phyloP scores from a whole-genome alignment of 2,113 vertebrate species.

The Naja naja region DNA sequence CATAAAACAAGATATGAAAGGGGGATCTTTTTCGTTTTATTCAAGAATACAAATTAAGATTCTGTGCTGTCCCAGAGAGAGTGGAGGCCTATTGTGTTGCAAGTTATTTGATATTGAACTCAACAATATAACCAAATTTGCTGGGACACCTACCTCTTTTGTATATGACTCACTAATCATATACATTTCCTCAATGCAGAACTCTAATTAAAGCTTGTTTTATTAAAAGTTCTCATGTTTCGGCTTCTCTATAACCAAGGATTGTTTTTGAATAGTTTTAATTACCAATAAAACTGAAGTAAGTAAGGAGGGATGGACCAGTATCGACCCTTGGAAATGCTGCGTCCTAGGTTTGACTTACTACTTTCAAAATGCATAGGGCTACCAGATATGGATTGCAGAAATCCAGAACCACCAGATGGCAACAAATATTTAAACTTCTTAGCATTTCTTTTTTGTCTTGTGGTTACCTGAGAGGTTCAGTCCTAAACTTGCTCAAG shows the following conservation, averaged over 20 bases:
- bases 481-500: neutral
- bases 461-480: neutral
- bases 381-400: neutral
- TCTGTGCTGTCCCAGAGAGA: neutral
- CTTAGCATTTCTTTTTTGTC: neutral
- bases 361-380: neutral
- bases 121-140: neutral
- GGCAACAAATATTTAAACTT: neutral
- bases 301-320: accelerated
- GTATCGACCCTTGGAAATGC: neutral
- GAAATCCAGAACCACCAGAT: neutral
- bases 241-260: neutral
- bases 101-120: neutral
- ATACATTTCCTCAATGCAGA: neutral
- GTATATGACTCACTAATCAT: neutral
- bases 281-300: neutral
- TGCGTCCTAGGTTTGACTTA: accelerated
- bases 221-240: neutral
- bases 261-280: neutral
- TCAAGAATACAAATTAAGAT: neutral
- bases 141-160: neutral
- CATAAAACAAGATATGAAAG: slow-evolving; percentile 1
- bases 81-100: neutral
- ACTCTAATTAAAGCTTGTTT: neutral
- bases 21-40: neutral